Conservation (phyloP, 2,113 vertebrate genomes). For the Apteryx owenii region DNA sequence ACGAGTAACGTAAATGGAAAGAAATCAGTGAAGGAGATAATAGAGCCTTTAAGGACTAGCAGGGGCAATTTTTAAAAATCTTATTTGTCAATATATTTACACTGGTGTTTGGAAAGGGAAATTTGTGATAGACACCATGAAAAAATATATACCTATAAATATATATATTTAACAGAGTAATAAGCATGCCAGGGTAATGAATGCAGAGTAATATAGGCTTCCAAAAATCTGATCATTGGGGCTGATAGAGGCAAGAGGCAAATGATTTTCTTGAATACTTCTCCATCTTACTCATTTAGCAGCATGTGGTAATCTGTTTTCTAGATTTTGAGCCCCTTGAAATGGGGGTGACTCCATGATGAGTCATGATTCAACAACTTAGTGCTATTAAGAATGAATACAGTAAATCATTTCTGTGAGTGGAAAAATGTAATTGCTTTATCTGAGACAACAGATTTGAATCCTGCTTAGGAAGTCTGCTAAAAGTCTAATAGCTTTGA, state of each 20-base stretch:
- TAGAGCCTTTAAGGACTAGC: background rate
- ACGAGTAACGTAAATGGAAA: rapidly evolving
- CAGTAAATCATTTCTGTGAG: background rate
- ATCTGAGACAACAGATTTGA: background rate
- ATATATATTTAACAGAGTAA: background rate
- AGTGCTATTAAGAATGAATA: no score
- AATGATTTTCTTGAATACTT: background rate
- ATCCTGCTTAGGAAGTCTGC: background rate
- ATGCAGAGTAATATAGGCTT: background rate
- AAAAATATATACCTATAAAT: background rate
- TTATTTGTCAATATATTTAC: background rate
- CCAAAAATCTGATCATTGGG: background rate
- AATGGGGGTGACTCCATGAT: no score
- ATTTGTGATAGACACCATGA: background rate
- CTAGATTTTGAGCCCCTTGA: background rate
- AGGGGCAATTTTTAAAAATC: background rate
- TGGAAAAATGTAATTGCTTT: background rate
- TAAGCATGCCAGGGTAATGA: background rate
- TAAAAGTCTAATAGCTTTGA: background rate
- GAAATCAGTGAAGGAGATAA: background rate
- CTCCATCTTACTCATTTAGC: background rate
- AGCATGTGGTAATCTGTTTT: background rate
- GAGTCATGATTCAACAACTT: background rate
- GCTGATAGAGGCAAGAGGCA: background rate
- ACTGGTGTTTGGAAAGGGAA: background rate